Evolutionary conservation across 1,140 invertebrate species (phyloP).

Genomic region (Calephelis virginiensis): DNA sequence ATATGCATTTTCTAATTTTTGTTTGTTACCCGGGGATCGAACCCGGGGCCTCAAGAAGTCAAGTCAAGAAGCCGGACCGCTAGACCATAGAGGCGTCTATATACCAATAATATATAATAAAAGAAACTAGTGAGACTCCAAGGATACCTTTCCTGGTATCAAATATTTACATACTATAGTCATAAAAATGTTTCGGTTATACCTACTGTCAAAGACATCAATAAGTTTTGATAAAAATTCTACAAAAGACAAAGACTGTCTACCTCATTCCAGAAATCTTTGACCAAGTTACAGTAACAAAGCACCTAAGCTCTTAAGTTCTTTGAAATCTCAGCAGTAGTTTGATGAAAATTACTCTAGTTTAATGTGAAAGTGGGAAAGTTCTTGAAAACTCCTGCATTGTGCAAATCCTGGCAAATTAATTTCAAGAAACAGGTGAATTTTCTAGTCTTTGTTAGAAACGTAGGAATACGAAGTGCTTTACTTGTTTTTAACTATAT

Average conservation of each 20-base stretch:
- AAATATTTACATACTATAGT: no score
- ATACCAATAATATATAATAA: no score
- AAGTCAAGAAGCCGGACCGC: no score
- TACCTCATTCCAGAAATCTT: background rate
- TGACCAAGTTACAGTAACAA: conserved; percentile 7
- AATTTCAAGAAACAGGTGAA: conserved; percentile 16
- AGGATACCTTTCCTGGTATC: no score
- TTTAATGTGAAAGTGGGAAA: conserved; percentile 16
- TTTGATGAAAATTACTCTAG: conserved; percentile 18
- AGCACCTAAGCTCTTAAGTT: conserved; percentile 14
- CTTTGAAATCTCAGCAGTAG: conserved; percentile 13
- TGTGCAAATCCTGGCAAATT: conserved; percentile 17
- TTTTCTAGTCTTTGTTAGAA: conserved; percentile 3
- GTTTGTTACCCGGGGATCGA: no score
- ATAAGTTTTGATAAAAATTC: background rate
- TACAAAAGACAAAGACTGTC: background rate
- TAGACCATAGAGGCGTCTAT: no score
- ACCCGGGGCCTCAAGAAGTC: no score
- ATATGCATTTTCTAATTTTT: no score
- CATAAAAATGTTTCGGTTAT: background rate
- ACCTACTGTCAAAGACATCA: no score
- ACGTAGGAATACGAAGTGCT: no score
- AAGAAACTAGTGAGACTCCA: no score
- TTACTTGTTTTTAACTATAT: no score
- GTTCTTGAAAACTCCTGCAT: conserved; percentile 14